A percentile compares a stretch with the other conserved stretches of the same genome.
These are phyloP conservation scores for Creontiades dilutus DNA, from an alignment of 2,888 invertebrate genomes.

Conservation along the genomic window DNA sequence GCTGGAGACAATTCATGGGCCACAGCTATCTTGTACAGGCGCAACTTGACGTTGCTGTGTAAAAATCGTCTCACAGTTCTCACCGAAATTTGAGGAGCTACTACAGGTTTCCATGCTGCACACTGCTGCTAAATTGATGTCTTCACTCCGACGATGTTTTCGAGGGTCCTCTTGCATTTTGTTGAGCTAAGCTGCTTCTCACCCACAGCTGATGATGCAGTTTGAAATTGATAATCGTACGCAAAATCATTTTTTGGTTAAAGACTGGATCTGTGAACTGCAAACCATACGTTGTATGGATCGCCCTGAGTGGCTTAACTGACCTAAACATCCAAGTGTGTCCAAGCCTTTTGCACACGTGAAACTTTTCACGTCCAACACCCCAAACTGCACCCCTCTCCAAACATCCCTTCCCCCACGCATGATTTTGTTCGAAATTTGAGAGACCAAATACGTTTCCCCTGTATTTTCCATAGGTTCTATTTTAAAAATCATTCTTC, in stretches of 20 bases:
- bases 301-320: slow-evolving; percentile 18
- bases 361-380: too few species aligned
- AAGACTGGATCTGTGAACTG: neutral
- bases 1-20: neutral
- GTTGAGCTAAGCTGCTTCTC: too few species aligned
- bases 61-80: slow-evolving; percentile 12
- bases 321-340: too few species aligned
- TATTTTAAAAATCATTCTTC: neutral
- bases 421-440: too few species aligned
- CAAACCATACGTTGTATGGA: neutral
- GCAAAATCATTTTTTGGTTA: neutral
- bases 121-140: neutral
- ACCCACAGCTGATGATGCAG: neutral
- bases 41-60: neutral
- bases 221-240: neutral
- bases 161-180: too few species aligned
- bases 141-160: too few species aligned
- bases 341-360: too few species aligned
- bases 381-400: too few species aligned
- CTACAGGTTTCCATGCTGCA: neutral
- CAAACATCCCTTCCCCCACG: too few species aligned
- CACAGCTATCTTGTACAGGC: neutral
- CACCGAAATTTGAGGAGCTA: neutral
- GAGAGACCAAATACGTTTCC: too few species aligned
- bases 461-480: too few species aligned